Evolutionary conservation across 2,888 invertebrate genomes (phyloP), one percentile per base, ranked within the genome.

Genomic region (Deladenus siricidicola): DNA sequence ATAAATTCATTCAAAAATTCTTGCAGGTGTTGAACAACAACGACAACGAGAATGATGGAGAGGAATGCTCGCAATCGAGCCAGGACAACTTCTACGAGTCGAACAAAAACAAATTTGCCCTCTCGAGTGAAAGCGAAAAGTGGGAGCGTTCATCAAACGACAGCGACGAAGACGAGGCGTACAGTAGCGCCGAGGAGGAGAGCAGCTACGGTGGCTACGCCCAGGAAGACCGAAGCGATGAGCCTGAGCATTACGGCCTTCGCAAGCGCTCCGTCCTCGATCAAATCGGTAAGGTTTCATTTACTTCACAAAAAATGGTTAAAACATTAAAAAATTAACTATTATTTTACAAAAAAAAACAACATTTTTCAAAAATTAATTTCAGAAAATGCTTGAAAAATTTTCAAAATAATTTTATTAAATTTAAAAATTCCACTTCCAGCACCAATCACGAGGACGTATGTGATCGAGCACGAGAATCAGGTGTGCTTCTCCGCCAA

Each of bases 401-500:
- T n/a, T n/a, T n/a, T n/a, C n/a, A n/a, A n/a, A n/a, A n/a, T n/a
- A n/a, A n/a, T n/a, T n/a, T n/a, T n/a, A n/a, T n/a, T n/a, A n/a
- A n/a, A n/a, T n/a, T n/a, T 61, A 57, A 57, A 29, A n/a, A 28
- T 44, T 26, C 17, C 14, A 42, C 21, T 64, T 72, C 62, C 61
- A 70, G 72, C 66, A 42, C 70, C 72, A 34, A 53, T 67, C 26
- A 52, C 68, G 65, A 63, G 63, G 58, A 74, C 70, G 50, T 58
- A 63, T 26, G 62, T 72, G 56, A 56, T 71, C 48, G 75, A 76
- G 64, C 65, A 64, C 56, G 56, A 68, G 44, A 62, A 72, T 67
- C 62, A 69, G 42, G 50, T 76, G 50, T 76, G 76, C 69, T 74
- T 75, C 70, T 74, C 75, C 23, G 39, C 64, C 14, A 62, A 67